Evolutionary conservation across 1,140 invertebrate genomes (phyloP).

Genomic region (silkworm (Bombyx mori)): ASM3026992v2 NC_085123.1:4835001-4835500

Average conservation of each 20-base stretch:
- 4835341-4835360: constrained; percentile 6
- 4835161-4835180: constrained; percentile 23
- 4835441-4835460: not conserved
- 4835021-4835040: constrained; percentile 14
- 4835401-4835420: constrained; percentile 17
- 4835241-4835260: constrained; percentile 10
- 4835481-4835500: constrained; percentile 4
- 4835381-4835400: constrained; percentile 23
- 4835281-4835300: constrained; percentile 13
- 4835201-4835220: constrained; percentile 16
- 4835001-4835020: constrained; percentile 17
- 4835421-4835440: constrained; percentile 4
- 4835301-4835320: constrained; percentile 9
- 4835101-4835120: constrained; percentile 31
- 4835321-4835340: constrained; percentile 2
- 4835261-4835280: constrained; percentile 16
- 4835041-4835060: constrained; percentile 12
- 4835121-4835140: constrained; percentile 35
- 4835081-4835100: constrained; percentile 32
- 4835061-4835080: constrained; percentile 8
- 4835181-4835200: constrained; percentile 19
- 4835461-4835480: constrained; percentile 14
- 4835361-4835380: constrained; percentile 35
- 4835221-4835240: constrained; percentile 8
- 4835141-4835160: constrained; percentile 18